These are phyloP conservation scores for Timema cristinae DNA, from an alignment of 2,888 invertebrate species.

Conservation along the genomic window DNA sequence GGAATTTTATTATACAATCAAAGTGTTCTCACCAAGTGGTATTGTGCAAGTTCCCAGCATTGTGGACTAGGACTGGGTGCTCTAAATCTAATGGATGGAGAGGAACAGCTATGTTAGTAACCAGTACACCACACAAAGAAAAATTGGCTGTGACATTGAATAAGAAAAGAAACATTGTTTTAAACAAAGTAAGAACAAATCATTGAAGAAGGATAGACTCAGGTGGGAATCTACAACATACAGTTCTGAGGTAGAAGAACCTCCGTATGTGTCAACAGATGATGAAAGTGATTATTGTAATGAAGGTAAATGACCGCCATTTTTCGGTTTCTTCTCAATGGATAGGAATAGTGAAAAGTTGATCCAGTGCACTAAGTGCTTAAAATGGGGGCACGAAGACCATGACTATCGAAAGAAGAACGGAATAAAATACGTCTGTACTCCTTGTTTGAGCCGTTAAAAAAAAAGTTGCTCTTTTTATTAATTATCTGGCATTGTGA, in stretches of 20 bases:
- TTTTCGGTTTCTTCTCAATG: neutral
- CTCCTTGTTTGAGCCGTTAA: too few species aligned
- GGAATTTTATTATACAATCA: too few species aligned
- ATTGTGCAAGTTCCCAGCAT: neutral
- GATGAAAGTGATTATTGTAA: neutral
- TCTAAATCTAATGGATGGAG: too few species aligned
- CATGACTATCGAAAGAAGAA: too few species aligned
- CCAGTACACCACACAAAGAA: too few species aligned
- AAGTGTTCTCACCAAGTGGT: neutral
- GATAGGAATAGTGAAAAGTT: neutral
- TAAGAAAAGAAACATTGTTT: neutral
- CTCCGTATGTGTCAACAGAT: slow-evolving; percentile 1
- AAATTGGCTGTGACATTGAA: neutral
- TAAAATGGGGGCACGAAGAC: neutral
- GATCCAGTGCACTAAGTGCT: slow-evolving; percentile 12
- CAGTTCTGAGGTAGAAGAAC: neutral
- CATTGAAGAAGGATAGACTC: neutral
- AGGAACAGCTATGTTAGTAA: too few species aligned
- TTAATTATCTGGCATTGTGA: too few species aligned
- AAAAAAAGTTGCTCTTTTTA: too few species aligned
- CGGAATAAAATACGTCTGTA: too few species aligned
- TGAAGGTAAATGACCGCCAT: neutral
- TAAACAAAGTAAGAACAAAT: too few species aligned
- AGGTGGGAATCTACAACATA: neutral
- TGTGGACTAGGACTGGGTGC: too few species aligned